Conservation (phyloP, 2,888 invertebrate species). For the Lasius fuliginosus region DNA sequence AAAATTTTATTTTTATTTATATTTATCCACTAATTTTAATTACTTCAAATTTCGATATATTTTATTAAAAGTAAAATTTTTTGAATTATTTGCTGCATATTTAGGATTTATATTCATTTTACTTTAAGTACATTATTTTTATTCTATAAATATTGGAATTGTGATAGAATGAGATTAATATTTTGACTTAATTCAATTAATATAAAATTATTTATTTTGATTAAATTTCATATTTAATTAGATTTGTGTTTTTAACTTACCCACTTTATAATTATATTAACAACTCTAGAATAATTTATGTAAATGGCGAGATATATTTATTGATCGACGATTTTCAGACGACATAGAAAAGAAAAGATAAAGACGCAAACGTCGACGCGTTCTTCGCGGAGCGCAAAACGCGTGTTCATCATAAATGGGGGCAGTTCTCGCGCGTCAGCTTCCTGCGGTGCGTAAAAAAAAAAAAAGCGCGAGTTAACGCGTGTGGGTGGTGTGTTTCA, state of each 20-base stretch:
- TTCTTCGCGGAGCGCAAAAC: not conserved
- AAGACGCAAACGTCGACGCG: not conserved
- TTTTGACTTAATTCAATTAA: not conserved
- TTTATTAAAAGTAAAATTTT: no score
- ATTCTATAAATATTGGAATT: no score
- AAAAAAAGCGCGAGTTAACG: constrained; percentile 53
- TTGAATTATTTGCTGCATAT: no score
- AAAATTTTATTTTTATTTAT: no score
- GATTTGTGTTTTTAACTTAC: not conserved
- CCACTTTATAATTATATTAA: not conserved
- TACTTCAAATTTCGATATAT: no score
- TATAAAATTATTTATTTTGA: not conserved
- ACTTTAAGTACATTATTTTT: no score
- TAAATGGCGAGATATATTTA: not conserved
- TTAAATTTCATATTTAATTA: not conserved
- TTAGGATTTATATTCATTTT: no score
- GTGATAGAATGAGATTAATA: no score
- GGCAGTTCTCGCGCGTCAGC: constrained; percentile 72
- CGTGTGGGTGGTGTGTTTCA: constrained; percentile 48
- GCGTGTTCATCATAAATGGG: not conserved
- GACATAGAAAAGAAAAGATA: not conserved
- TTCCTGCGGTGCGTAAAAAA: constrained; percentile 77
- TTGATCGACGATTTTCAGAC: not conserved
- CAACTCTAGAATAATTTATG: not conserved
- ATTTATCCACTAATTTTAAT: no score